A percentile compares a stretch with the other conserved stretches of the same genome.
Evolutionary conservation across 2,113 vertebrate species (phyloP).

Genomic region (Vidua chalybeata): DNA sequence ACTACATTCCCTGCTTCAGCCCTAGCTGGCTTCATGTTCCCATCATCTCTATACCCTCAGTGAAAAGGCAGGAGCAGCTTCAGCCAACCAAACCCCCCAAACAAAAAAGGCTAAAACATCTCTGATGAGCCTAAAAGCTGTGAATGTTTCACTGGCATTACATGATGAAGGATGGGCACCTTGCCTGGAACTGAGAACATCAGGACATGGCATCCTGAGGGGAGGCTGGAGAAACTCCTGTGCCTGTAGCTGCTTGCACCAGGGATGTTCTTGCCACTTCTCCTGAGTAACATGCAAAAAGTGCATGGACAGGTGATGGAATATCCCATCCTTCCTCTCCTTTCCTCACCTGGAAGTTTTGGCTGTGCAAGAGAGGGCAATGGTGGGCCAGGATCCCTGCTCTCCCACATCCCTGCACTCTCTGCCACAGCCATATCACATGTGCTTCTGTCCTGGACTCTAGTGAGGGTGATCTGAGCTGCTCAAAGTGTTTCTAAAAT

Average conservation of each 20-base stretch:
- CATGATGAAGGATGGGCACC: neutral
- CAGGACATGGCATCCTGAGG: neutral
- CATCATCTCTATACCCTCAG: neutral
- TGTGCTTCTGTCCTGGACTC: neutral
- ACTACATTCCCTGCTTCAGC: neutral
- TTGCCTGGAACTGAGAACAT: neutral
- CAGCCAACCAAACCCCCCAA: neutral
- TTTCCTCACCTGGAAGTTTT: neutral
- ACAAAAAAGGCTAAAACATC: neutral
- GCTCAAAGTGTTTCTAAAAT: neutral
- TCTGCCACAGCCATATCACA: rapidly evolving
- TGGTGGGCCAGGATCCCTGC: rapidly evolving
- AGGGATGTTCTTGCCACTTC: rapidly evolving
- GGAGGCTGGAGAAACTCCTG: neutral
- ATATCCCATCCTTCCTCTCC: neutral
- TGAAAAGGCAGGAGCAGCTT: neutral
- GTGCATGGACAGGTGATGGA: rapidly evolving
- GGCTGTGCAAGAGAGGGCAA: neutral
- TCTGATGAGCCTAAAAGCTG: neutral
- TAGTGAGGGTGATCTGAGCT: neutral
- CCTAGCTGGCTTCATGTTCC: neutral
- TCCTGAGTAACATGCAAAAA: neutral
- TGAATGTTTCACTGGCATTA: neutral
- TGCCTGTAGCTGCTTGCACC: rapidly evolving
- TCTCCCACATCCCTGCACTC: neutral